Conservation (phyloP, 2,113 vertebrate genomes). For the Ammodytes marinus region DNA sequence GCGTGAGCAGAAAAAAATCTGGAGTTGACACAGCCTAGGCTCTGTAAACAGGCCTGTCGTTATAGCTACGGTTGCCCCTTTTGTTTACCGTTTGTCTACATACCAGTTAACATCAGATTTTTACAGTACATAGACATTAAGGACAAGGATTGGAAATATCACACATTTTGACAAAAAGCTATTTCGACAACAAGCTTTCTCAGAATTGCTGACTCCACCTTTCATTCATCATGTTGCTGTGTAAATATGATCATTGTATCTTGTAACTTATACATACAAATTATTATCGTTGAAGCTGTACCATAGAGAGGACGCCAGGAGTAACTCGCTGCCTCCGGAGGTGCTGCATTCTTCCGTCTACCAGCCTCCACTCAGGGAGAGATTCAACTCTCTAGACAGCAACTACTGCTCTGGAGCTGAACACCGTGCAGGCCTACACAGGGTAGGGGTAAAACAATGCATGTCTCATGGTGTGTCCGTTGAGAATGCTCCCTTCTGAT, state of each 20-base stretch:
- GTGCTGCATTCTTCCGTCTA: constrained; percentile 94
- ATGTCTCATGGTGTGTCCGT: not conserved
- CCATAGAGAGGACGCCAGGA: constrained; percentile 94
- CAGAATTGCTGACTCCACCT: no score
- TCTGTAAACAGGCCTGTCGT: no score
- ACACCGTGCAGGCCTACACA: constrained; percentile 90
- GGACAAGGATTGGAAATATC: no score
- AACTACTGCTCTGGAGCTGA: constrained; percentile 92
- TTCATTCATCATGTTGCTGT: no score
- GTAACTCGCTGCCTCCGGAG: constrained; percentile 96
- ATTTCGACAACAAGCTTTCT: no score
- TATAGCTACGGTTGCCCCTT: no score
- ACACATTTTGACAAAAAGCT: no score
- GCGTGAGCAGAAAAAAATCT: no score
- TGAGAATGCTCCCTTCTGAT: not conserved
- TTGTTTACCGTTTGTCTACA: no score
- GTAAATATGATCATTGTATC: not conserved
- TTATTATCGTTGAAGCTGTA: constrained; percentile 84
- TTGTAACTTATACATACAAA: not conserved
- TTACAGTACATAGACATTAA: no score
- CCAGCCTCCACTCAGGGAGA: constrained; percentile 92
- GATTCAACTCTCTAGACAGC: constrained; percentile 95
- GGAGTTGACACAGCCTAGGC: no score
- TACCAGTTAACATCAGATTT: no score
- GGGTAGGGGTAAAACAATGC: constrained; percentile 81